These are phyloP conservation scores for Mus minutoides DNA, from an alignment of 2,797 vertebrate genomes.

Conservation along the genomic window DNA sequence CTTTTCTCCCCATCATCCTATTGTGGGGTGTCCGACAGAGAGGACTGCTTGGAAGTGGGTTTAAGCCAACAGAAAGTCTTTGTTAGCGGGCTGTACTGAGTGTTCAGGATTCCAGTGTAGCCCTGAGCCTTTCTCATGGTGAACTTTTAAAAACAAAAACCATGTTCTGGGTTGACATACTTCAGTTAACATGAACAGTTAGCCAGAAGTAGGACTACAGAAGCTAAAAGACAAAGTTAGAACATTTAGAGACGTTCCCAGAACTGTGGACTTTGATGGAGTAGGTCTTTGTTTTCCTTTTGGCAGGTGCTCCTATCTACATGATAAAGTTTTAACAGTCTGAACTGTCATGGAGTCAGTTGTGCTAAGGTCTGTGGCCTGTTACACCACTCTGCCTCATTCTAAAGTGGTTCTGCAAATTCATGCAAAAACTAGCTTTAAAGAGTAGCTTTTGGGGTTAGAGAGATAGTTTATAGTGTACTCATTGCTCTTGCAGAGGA, in stretches of 20 bases:
- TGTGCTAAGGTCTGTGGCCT: neutral
- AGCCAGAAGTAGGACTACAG: neutral
- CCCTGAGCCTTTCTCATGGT: neutral
- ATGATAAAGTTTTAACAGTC: neutral
- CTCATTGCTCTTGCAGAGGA: neutral
- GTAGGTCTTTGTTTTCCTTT: neutral
- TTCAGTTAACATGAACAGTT: neutral
- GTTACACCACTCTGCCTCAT: neutral
- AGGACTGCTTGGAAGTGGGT: neutral
- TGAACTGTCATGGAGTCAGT: neutral
- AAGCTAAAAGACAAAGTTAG: neutral
- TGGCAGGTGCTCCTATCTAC: no score
- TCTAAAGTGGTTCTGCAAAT: conserved; percentile 20
- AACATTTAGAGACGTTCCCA: neutral
- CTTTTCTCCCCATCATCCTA: neutral
- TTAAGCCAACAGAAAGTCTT: neutral
- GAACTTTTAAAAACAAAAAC: neutral
- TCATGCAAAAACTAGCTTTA: neutral
- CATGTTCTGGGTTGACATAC: neutral
- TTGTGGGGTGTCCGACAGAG: neutral
- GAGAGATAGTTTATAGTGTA: neutral
- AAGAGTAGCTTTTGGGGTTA: neutral
- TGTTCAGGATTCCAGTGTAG: neutral
- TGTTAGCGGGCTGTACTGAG: neutral
- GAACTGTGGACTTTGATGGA: neutral